These are phyloP conservation scores for Lagodon rhomboides DNA, from an alignment of 2,797 vertebrate species.

Conservation along the genomic window DNA sequence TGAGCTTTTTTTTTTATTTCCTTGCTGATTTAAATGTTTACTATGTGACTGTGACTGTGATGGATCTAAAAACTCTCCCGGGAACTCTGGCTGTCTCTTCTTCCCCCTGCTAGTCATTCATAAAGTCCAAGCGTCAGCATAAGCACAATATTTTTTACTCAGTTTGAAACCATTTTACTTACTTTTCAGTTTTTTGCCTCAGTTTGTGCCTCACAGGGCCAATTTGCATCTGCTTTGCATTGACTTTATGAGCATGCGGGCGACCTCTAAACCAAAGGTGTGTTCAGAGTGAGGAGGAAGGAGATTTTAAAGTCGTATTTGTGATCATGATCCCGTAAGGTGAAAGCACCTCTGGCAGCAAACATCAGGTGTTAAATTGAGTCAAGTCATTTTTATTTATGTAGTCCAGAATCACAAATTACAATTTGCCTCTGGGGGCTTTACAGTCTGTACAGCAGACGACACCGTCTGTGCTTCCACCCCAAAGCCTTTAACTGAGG, in stretches of 20 bases:
- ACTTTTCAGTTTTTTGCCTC: not conserved
- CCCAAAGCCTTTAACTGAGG: no score
- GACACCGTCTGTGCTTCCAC: no score
- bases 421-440: no score
- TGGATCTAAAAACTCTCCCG: slow-evolving; percentile 9
- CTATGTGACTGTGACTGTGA: not conserved
- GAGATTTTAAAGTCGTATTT: not conserved
- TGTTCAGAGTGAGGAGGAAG: slow-evolving; percentile 2
- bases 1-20: not conserved
- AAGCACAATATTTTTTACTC: not conserved
- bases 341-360: not conserved
- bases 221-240: slow-evolving; percentile 31
- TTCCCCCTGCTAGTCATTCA: slow-evolving; percentile 5
- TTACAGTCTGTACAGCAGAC: no score
- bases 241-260: slow-evolving; percentile 7
- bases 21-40: slow-evolving; percentile 12
- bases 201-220: not conserved
- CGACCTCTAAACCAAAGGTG: not conserved
- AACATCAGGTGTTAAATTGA: not conserved
- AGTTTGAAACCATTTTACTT: slow-evolving; percentile 12
- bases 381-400: no score
- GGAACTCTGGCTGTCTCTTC: not conserved
- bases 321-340: not conserved
- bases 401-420: no score
- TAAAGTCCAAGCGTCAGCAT: slow-evolving; percentile 1